Evolutionary conservation across 2,888 invertebrate species (phyloP), one percentile per base, ranked within the genome.

Genomic region (Anodontia alba): DNA sequence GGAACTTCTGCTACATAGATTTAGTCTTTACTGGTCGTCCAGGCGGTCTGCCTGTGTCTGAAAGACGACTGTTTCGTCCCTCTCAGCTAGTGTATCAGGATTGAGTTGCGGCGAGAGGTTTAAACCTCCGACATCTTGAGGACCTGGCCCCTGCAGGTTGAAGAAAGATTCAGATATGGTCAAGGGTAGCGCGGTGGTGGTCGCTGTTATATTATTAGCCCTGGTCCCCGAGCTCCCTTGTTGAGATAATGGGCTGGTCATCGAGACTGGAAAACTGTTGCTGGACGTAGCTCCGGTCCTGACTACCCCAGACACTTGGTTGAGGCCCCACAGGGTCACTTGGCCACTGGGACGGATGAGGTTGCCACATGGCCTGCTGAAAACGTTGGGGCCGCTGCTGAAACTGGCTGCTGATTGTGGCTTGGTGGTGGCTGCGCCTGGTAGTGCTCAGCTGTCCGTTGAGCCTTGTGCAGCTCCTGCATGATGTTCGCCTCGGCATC

Each of bases 381-480:
- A 70, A 46, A 57, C 70, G 17, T 17, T 20, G 8, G 76, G 23
- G 17, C 3, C n/a, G n/a, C n/a, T n/a, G n/a, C n/a, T n/a, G n/a
- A n/a, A n/a, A n/a, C n/a, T n/a, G 51, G 31, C 42, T 54, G 69
- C 57, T 70, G 76, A 43, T 69, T 54, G 54, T 57, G 36, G 54
- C 57, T 73, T 73, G 54, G 72, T 73, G 20, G 36, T 54, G 36
- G 36, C 57, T 76, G 70, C 57, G 57, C 29, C 70, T 70, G 70
- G 57, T 31, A 23, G 38, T 70, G 36, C 70, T 76, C 69, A 57
- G 54, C 76, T 70, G 68, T 54, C 68, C 69, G 75, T 54, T 68
- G 69, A 75, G 75, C 75, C 75, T 51, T 75, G 54, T 54, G 76
- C 38, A 76, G 70, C 57, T 70, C 76, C 62, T 76, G 57, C 57